Percentiles rank a stretch among this genome's conserved stretches.
These are phyloP conservation scores for Drosophila bocki DNA, from an alignment of 1,140 invertebrate species.

Conservation along the genomic window DNA sequence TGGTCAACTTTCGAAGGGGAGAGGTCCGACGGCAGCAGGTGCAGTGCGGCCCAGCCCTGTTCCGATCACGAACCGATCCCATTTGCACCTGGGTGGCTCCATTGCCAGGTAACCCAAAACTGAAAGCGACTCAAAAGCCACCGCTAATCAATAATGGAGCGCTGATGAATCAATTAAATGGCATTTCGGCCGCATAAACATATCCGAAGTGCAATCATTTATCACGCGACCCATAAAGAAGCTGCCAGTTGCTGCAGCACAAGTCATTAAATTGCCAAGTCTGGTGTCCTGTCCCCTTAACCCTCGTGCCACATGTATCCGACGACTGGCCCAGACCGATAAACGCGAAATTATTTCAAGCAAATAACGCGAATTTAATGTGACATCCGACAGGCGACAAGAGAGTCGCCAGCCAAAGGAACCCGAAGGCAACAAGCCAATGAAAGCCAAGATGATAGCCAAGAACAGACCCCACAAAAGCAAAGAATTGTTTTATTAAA, in stretches of 20 bases:
- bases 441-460: slow-evolving; percentile 48
- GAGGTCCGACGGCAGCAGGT: slow-evolving; percentile 56
- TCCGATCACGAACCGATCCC: slow-evolving; percentile 20
- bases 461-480: slow-evolving; percentile 19
- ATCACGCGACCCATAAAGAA: slow-evolving; percentile 43
- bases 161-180: slow-evolving; percentile 80
- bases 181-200: slow-evolving; percentile 47
- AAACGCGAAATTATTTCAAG: slow-evolving; percentile 76
- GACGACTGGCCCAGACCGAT: slow-evolving; percentile 42
- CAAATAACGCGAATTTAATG: slow-evolving; percentile 81
- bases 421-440: slow-evolving; percentile 41
- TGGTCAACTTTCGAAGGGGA: not conserved
- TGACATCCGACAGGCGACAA: slow-evolving; percentile 77
- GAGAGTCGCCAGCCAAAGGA: slow-evolving; percentile 26
- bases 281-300: slow-evolving; percentile 2
- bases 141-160: slow-evolving; percentile 47
- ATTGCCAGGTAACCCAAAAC: slow-evolving; percentile 45
- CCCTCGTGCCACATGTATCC: slow-evolving; percentile 32
- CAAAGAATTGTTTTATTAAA: not conserved
- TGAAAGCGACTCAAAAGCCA: slow-evolving; percentile 20
- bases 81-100: slow-evolving; percentile 50
- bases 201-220: slow-evolving; percentile 48
- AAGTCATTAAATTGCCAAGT: slow-evolving; percentile 52
- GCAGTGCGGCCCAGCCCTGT: slow-evolving; percentile 37
- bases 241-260: slow-evolving; percentile 46